phyloP scores from a whole-genome alignment of 2,888 invertebrate genomes.

The Clunio marinus region DNA sequence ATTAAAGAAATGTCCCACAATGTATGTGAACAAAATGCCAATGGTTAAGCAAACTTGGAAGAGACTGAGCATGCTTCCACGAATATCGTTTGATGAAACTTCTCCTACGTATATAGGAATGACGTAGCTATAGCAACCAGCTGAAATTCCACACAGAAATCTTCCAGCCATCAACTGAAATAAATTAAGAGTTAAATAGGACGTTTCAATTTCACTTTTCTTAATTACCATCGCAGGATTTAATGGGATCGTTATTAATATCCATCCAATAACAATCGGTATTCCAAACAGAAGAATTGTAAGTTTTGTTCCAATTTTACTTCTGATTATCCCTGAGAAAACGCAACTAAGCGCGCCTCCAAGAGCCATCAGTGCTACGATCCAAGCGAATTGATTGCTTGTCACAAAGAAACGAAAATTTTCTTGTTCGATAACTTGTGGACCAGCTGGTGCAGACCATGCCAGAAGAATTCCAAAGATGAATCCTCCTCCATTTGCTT shows the following conservation, averaged over 20 bases:
- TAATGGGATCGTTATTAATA: neutral
- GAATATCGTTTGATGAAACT: constrained; percentile 25
- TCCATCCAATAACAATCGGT: neutral
- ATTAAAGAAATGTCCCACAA: neutral
- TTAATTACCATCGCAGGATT: constrained; percentile 27
- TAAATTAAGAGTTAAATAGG: neutral
- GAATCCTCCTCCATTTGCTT: constrained; percentile 18
- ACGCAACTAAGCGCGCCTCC: neutral
- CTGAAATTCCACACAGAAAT: constrained; percentile 16
- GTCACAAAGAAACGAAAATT: constrained; percentile 13
- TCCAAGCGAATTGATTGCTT: constrained; percentile 21
- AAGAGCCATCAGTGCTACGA: constrained; percentile 9
- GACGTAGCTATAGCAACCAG: neutral
- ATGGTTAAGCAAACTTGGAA: constrained; percentile 3
- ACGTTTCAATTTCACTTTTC: neutral
- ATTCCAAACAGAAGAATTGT: neutral
- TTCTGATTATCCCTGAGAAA: neutral
- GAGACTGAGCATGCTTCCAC: constrained; percentile 9
- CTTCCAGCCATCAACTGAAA: constrained; percentile 16
- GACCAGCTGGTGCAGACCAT: neutral
- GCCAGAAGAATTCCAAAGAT: neutral
- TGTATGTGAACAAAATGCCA: constrained; percentile 18
- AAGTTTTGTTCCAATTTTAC: constrained; percentile 12
- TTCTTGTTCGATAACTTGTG: neutral
- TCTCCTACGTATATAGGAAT: constrained; percentile 26